Evolutionary conservation across 2,113 vertebrate species (phyloP).

Genomic region (Daboia siamensis): DNA sequence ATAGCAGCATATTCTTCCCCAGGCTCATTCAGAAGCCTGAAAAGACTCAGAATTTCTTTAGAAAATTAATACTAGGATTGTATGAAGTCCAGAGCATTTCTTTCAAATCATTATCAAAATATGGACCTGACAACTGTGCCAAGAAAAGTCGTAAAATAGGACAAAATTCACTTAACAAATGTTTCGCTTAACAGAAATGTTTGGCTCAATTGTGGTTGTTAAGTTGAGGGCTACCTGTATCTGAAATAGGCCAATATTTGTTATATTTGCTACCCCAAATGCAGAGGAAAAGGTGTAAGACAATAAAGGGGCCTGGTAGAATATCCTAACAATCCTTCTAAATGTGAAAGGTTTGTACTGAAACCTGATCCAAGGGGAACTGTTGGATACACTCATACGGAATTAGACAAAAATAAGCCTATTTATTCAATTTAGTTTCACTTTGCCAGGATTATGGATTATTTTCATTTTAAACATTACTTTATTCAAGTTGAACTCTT

Average conservation of each 20-base stretch:
- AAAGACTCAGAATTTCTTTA: not conserved
- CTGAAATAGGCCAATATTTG: not conserved
- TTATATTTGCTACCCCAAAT: slow-evolving; percentile 45
- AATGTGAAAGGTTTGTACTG: slow-evolving; percentile 5
- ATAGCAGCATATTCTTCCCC: not conserved
- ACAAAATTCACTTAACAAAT: no score
- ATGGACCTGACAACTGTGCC: not conserved
- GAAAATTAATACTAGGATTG: not conserved
- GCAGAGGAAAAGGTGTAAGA: slow-evolving; percentile 42
- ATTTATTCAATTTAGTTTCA: not conserved
- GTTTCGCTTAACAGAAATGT: no score
- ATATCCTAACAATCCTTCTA: slow-evolving; percentile 19
- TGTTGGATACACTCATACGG: slow-evolving; percentile 3
- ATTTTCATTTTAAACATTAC: not conserved
- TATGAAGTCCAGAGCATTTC: not conserved
- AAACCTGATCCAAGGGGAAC: slow-evolving; percentile 1
- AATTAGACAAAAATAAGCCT: not conserved
- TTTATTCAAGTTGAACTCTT: not conserved
- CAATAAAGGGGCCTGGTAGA: slow-evolving; percentile 18
- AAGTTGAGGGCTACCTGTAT: no score
- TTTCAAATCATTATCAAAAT: not conserved
- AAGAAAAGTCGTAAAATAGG: no score
- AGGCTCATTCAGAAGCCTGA: not conserved
- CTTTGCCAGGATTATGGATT: not conserved
- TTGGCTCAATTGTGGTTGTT: no score